Base-by-base conservation (phyloP, 1,140 invertebrate genomes). In the Rhynchophorus ferrugineus region DNA sequence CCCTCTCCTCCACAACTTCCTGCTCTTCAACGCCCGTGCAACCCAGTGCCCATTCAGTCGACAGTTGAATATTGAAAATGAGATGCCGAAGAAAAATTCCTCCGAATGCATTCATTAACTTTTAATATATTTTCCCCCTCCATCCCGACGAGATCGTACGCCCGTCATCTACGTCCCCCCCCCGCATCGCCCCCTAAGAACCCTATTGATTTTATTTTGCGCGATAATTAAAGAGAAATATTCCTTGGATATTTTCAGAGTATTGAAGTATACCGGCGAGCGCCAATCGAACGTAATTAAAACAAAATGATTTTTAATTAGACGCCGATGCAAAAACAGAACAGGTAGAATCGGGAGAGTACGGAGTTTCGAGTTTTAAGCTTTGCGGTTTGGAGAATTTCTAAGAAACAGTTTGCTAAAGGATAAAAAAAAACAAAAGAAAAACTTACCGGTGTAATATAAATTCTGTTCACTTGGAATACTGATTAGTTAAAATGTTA, bases 171-270 rank as follows among this genome's bases (percentile, higher is more conserved):
- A 29, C 5, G 24, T 6, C 24, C 24, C 5, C 5, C 24, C 24
- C 5, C 5, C 24, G 5, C 24, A 11, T 29, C 11, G 24, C 24
- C 24, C 11, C 24, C 24, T 29, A 29, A 29, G 24, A 29, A 29
- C 24, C n/a, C n/a, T 17, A 38, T 38, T 17, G 36, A 38, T 38
- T 38, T 38, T 38, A 38, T 38, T 38, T 38, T n/a, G n/a, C n/a
- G 17, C 17, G 36, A 38, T 13, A 38, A 38, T 38, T 38, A 38
- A 38, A 38, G 5, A 38, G 36, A 38, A 38, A 38, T 38, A 17
- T 38, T 38, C 29, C 36, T 38, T 17, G 17, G 17, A 17, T 29
- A 29, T 38, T 13, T 38, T 13, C 36, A 5, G 36, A 6, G 36
- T 5, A 17, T 11, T 38, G 3, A 13, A 14, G 17, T 38, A 38